Base-by-base conservation (phyloP, 2,113 vertebrate genomes). In the Bagarius yarrelli region DNA sequence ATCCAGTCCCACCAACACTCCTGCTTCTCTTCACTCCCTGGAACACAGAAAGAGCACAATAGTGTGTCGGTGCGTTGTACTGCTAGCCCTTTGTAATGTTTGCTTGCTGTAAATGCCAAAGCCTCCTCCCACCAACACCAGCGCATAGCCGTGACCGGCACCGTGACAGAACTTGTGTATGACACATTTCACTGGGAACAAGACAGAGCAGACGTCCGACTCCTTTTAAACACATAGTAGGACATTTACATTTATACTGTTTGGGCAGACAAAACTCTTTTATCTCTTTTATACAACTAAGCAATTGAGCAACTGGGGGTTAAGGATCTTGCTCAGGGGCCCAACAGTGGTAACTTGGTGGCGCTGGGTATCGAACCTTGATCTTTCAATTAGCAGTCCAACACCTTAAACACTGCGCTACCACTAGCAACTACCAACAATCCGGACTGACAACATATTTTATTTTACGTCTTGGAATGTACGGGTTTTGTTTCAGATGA, bases 1-100 rank as follows among this genome's bases (percentile, higher is more conserved):
- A 80, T 82, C 85, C 82, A 77, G 40, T 73, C 69, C 23, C 16
- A 56, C 18, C 3, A 30, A 59, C 47, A 5, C 0, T 27, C 60
- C 66, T 56, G 73, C 53, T 78, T 59, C 27, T 77, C 78, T 72
- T 80, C 77, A 55, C 78, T 40, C 57, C 40, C 71, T 85, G 15
- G 61, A 80, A 75, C 61, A 82, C 34, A 81, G n/a, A 85, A 55
- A 21, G 23, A 36, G 19, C 18, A 74, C 19, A 69, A 19, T n/a
- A n/a, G n/a, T n/a, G n/a, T n/a, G n/a, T n/a, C n/a, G n/a, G n/a
- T n/a, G n/a, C n/a, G n/a, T n/a, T n/a, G n/a, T 67, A 69, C 2
- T 1, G n/a, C 32, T 40, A 19, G 9, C 44, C 11, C 50, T 73
- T 44, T 14, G 30, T 25, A 36, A 40, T 21, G 40, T 15, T 12